Conservation (phyloP, 2,113 vertebrate species). For the Tyrannus savana region DNA sequence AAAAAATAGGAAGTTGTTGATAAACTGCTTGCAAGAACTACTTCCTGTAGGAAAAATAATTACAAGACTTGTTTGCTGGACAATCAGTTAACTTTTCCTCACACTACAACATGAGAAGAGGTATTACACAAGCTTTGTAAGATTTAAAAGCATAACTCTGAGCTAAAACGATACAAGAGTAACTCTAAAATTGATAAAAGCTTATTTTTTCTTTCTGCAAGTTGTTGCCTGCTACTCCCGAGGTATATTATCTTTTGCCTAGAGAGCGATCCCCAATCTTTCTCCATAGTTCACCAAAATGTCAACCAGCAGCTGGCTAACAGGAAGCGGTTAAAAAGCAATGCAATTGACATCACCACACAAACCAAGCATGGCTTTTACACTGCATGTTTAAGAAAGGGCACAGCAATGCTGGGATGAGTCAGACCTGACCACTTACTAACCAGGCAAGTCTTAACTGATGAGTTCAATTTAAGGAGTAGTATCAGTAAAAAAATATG, state of each 20-base stretch:
- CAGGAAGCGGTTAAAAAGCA: constrained; percentile 57
- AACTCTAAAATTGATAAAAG: not conserved
- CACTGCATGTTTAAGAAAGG: not conserved
- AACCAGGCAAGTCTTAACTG: not conserved
- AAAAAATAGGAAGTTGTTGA: constrained; percentile 81
- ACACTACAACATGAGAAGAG: not conserved
- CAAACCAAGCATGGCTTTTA: not conserved
- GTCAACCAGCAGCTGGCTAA: constrained; percentile 64
- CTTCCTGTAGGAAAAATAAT: constrained; percentile 80
- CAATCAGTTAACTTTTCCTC: constrained; percentile 57
- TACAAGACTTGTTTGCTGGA: constrained; percentile 67
- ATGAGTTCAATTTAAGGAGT: not conserved
- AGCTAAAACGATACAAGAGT: not conserved
- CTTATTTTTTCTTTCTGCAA: not conserved
- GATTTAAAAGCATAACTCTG: not conserved
- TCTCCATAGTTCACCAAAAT: constrained; percentile 53
- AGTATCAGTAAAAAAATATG: not conserved
- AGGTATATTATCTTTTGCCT: constrained; percentile 33
- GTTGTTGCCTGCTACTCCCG: not conserved
- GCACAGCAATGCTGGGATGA: not conserved
- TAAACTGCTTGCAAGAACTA: constrained; percentile 76
- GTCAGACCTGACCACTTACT: constrained; percentile 5
- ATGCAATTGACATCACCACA: constrained; percentile 49
- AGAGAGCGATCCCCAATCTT: constrained; percentile 3
- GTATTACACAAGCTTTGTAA: not conserved